Percentiles rank a stretch among this genome's conserved stretches.
These are phyloP conservation scores for Nemotelus pantherinus DNA, from an alignment of 2,888 invertebrate genomes.

Conservation along the genomic window DNA sequence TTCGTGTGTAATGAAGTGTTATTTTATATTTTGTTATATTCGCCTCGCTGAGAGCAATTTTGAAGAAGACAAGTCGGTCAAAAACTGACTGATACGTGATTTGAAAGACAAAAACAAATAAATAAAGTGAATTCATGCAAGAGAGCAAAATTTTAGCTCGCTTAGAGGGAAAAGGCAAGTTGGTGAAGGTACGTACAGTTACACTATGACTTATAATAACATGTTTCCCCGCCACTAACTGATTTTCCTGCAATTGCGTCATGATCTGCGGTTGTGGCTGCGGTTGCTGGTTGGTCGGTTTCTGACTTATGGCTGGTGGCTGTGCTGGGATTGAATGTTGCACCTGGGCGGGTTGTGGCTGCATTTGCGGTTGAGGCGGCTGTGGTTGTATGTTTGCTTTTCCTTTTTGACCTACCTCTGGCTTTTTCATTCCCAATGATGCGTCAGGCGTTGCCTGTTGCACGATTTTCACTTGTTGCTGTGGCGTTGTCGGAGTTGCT, in stretches of 20 bases:
- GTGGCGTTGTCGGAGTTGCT: constrained; percentile 46
- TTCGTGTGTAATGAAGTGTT: not conserved
- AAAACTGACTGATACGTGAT: too few relatives aligned
- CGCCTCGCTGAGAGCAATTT: too few relatives aligned
- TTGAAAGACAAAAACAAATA: too few relatives aligned
- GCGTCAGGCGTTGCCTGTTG: constrained; percentile 7
- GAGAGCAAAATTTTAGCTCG: not conserved
- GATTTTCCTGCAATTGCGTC: constrained; percentile 43
- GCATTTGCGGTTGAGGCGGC: constrained; percentile 58
- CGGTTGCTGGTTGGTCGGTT: constrained; percentile 25
- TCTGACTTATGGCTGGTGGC: not conserved
- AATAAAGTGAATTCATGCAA: too few relatives aligned
- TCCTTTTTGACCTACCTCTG: constrained; percentile 27
- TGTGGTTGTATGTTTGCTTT: constrained; percentile 16
- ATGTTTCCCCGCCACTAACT: constrained; percentile 45
- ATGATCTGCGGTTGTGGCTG: constrained; percentile 49
- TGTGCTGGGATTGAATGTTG: constrained; percentile 38
- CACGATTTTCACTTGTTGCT: constrained; percentile 39
- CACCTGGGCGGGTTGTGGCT: constrained; percentile 14
- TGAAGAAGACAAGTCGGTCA: too few relatives aligned
- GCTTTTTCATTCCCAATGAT: constrained; percentile 12
- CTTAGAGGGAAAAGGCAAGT: not conserved
- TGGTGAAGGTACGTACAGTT: constrained; percentile 37
- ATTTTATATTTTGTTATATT: too few relatives aligned
- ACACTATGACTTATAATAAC: constrained; percentile 46